phyloP scores from a whole-genome alignment of 2,797 vertebrate genomes.

The Sciaenops ocellatus region DNA sequence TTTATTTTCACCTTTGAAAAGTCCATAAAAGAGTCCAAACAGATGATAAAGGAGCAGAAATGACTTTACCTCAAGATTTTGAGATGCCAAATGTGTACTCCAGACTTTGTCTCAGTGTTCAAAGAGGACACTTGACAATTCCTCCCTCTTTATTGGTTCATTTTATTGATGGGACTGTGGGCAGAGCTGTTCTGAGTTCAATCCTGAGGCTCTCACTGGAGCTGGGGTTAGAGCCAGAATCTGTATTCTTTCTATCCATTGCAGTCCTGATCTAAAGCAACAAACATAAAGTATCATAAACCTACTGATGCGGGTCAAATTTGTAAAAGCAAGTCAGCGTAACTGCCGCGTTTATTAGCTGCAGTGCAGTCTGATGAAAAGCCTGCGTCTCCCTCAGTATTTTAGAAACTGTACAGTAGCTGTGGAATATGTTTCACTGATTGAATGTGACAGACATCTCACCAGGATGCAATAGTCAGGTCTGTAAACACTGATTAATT shows the following conservation, averaged over 20 bases:
- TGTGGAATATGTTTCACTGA: not conserved
- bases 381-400: not conserved
- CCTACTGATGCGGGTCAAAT: not conserved
- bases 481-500: not conserved
- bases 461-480: not conserved
- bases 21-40: slow-evolving; percentile 12
- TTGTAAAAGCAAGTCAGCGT: slow-evolving; percentile 9
- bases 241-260: slow-evolving; percentile 31
- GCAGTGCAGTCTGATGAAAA: slow-evolving; percentile 2
- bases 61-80: not conserved
- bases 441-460: not conserved
- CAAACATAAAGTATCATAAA: slow-evolving; percentile 12
- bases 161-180: slow-evolving; percentile 61
- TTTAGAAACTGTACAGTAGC: not conserved
- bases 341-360: slow-evolving; percentile 18
- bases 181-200: slow-evolving; percentile 39
- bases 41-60: not conserved
- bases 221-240: slow-evolving; percentile 43
- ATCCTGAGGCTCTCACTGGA: slow-evolving; percentile 33
- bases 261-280: slow-evolving; percentile 26
- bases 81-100: not conserved
- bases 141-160: slow-evolving; percentile 27
- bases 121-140: slow-evolving; percentile 26
- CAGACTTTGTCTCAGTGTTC: slow-evolving; percentile 3
- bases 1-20: slow-evolving; percentile 19